Conservation (phyloP, 2,888 invertebrate genomes). For the Spialia ferax region DNA sequence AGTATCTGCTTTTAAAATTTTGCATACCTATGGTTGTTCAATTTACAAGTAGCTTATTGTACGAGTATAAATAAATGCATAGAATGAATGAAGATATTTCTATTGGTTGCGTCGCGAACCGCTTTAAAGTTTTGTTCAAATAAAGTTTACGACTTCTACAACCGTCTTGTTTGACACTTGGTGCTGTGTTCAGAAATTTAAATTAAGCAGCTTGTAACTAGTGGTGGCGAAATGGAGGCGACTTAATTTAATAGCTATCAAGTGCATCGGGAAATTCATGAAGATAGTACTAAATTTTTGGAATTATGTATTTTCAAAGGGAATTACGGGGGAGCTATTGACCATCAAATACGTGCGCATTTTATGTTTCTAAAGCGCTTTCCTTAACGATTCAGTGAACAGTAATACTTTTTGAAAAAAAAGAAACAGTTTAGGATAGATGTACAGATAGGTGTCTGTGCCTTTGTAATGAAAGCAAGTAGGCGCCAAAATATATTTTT, state of each 20-base stretch:
- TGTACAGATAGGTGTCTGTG: too few relatives aligned
- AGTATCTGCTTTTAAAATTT: too few relatives aligned
- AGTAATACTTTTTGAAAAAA: too few relatives aligned
- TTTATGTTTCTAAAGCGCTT: too few relatives aligned
- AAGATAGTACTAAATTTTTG: conserved; percentile 21
- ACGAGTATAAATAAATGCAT: conserved; percentile 25
- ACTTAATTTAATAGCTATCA: conserved; percentile 3
- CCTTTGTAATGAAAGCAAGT: too few relatives aligned
- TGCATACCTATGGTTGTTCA: not conserved
- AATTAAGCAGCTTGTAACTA: conserved; percentile 32
- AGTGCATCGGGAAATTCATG: not conserved
- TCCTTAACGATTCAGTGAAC: too few relatives aligned
- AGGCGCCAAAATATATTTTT: too few relatives aligned
- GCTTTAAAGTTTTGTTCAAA: conserved; percentile 31
- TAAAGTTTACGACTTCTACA: conserved; percentile 29
- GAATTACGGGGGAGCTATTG: too few relatives aligned
- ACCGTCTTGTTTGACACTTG: conserved; percentile 26
- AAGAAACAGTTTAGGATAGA: too few relatives aligned
- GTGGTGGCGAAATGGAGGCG: not conserved
- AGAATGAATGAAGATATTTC: conserved; percentile 7
- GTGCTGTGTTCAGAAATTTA: conserved; percentile 21
- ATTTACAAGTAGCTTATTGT: not conserved
- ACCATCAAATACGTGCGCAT: too few relatives aligned
- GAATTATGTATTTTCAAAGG: conserved; percentile 27
- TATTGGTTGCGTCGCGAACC: conserved; percentile 6